These are phyloP conservation scores for Neoaliturus tenellus DNA, from an alignment of 2,888 invertebrate genomes.

Conservation along the genomic window DNA sequence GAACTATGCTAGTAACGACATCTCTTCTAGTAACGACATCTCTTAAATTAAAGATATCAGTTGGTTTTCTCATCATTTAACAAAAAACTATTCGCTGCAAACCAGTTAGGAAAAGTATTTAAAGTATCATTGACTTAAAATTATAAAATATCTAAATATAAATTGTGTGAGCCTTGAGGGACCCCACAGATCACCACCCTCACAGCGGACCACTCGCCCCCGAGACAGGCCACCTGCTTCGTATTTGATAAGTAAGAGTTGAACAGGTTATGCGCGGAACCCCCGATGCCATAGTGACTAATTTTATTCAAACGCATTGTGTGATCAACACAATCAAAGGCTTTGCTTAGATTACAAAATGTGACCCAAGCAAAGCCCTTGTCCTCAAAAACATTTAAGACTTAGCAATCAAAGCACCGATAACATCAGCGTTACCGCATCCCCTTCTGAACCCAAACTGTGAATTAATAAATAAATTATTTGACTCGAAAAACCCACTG, in stretches of 20 bases:
- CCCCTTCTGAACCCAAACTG: conserved; percentile 7
- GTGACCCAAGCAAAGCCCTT: conserved; percentile 14
- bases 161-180: background rate
- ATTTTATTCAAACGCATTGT: background rate
- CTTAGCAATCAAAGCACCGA: background rate
- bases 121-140: too few relatives aligned
- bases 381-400: conserved; percentile 17
- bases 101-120: too few relatives aligned
- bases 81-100: too few relatives aligned
- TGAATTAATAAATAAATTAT: background rate
- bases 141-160: too few relatives aligned
- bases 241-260: background rate
- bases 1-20: too few relatives aligned
- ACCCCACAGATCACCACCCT: background rate
- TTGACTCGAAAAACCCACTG: background rate
- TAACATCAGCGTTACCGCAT: background rate
- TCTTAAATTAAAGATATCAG: too few relatives aligned
- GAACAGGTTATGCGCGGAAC: background rate
- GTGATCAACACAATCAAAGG: conserved; percentile 41
- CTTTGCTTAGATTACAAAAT: conserved; percentile 30
- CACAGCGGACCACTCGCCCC: background rate
- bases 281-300: conserved; percentile 5
- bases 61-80: too few relatives aligned
- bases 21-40: too few relatives aligned
- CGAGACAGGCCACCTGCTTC: conserved; percentile 9